Percentiles rank a stretch among this genome's conserved stretches.
phyloP scores from a whole-genome alignment of 2,113 vertebrate genomes.

The Crotalus helleri region DNA sequence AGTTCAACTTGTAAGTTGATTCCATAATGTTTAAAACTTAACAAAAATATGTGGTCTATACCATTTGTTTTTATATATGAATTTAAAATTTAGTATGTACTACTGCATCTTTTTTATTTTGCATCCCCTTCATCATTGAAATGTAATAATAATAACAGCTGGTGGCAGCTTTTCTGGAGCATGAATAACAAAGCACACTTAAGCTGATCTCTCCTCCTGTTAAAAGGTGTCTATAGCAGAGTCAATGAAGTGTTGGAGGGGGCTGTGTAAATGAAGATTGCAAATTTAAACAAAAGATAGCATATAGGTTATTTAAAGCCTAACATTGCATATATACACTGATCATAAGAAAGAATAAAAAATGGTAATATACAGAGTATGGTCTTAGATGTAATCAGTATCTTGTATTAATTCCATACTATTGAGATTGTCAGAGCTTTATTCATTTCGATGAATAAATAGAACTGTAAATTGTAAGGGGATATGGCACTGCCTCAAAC shows the following conservation, averaged over 20 bases:
- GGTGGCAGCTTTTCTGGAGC: neutral
- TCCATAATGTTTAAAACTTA: neutral
- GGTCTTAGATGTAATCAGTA: neutral
- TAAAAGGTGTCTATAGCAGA: neutral
- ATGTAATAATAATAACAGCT: neutral
- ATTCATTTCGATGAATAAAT: neutral
- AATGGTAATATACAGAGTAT: neutral
- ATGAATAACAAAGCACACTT: neutral
- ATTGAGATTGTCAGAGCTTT: neutral
- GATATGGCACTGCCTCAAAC: neutral
- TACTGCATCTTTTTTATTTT: neutral
- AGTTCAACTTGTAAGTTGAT: neutral
- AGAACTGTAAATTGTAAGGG: neutral
- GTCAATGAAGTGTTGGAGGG: neutral
- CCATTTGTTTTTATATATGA: neutral
- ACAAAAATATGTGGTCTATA: neutral
- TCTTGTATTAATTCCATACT: neutral
- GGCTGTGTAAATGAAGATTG: neutral
- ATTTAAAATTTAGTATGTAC: neutral
- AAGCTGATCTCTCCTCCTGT: neutral
- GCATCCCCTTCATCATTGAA: neutral
- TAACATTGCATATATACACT: neutral
- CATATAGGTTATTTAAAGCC: neutral
- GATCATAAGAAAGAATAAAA: neutral
- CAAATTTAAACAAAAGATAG: neutral